Percentiles rank a stretch among this genome's conserved stretches.
phyloP scores from a whole-genome alignment of 2,888 invertebrate species.

The Machimus rusticus region DNA sequence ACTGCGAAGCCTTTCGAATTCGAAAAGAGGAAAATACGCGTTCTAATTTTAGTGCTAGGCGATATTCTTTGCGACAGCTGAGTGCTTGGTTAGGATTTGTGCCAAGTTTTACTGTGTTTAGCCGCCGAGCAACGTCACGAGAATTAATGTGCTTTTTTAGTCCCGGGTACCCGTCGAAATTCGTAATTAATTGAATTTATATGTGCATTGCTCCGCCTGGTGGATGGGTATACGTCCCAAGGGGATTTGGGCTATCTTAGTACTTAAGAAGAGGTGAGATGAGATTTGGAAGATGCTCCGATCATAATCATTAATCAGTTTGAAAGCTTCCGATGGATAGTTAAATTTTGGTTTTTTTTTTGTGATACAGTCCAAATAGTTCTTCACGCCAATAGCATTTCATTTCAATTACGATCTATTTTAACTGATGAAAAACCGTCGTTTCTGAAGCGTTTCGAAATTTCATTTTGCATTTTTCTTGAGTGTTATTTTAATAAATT shows the following conservation, averaged over 20 bases:
- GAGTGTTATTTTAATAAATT: too few species aligned
- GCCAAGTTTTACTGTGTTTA: constrained; percentile 4
- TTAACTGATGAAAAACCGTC: too few species aligned
- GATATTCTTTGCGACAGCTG: constrained; percentile 11
- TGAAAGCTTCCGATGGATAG: neutral
- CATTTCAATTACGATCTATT: too few species aligned
- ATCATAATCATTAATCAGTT: neutral
- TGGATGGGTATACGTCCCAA: neutral
- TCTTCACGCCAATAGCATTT: too few species aligned
- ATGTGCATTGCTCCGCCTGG: neutral
- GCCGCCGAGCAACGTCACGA: neutral
- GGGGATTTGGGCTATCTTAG: neutral
- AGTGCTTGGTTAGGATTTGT: neutral
- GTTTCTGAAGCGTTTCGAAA: too few species aligned
- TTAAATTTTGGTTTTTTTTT: neutral
- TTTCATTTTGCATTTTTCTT: too few species aligned
- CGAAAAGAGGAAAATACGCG: neutral
- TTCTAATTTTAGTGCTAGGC: neutral
- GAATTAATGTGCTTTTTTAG: neutral
- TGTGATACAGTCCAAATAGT: neutral
- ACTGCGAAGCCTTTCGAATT: neutral
- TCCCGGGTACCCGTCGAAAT: neutral
- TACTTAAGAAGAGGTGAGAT: neutral
- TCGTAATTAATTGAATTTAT: neutral
- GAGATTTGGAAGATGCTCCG: neutral